Evolutionary conservation across 1,140 invertebrate species (phyloP).

Genomic region (Trichomalopsis sarcophagae): DNA sequence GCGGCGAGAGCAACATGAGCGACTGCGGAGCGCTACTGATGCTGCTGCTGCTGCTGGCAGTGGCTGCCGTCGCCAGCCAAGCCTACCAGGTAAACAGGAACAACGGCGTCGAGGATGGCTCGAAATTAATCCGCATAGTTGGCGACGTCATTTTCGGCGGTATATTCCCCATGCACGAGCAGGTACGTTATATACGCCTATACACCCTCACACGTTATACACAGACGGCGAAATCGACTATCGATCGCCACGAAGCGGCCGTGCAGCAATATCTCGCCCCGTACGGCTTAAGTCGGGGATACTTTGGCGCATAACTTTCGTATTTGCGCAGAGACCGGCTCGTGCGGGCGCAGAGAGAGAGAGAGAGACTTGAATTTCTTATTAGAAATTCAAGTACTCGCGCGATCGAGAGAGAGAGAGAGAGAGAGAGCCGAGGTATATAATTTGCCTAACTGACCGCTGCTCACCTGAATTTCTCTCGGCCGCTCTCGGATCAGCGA

Average conservation of each 20-base stretch:
- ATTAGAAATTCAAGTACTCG: conserved; percentile 42
- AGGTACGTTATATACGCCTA: conserved; percentile 54
- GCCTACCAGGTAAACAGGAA: conserved; percentile 58
- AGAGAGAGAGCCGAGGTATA: background rate
- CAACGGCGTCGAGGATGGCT: conserved; percentile 63
- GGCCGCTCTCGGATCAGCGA: background rate
- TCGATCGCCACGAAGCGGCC: background rate
- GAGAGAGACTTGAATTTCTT: conserved; percentile 7
- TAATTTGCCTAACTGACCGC: conserved; percentile 35
- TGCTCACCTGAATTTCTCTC: conserved; percentile 4
- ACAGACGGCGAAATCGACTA: conserved; percentile 8
- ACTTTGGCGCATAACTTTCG: conserved; percentile 9
- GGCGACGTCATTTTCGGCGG: conserved; percentile 84
- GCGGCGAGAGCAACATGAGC: conserved; percentile 52
- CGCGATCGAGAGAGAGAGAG: background rate
- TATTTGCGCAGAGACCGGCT: conserved; percentile 17
- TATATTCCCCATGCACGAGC: conserved; percentile 84
- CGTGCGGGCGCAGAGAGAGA: background rate
- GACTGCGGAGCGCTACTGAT: conserved; percentile 52
- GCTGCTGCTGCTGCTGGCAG: conserved; percentile 54
- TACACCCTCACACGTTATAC: background rate
- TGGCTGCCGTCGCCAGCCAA: conserved; percentile 52
- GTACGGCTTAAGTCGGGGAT: background rate
- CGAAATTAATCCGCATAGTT: conserved; percentile 73
- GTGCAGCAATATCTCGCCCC: background rate